Evolutionary conservation across 2,888 invertebrate species (phyloP), one percentile per base, ranked within the genome.

Genomic region (Mylabris sibirica): DNA sequence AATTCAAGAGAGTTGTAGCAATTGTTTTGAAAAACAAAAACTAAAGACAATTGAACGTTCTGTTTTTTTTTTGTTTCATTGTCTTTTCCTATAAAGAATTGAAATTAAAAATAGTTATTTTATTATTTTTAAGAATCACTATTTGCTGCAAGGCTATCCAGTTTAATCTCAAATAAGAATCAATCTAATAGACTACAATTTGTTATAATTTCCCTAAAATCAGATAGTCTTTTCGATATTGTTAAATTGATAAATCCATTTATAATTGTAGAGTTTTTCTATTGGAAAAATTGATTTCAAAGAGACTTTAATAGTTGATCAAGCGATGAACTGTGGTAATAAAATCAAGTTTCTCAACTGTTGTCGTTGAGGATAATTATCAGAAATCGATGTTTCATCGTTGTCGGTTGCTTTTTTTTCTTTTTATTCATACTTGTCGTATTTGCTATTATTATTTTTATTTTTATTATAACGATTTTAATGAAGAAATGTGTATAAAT

Each of bases 301-400:
- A 14, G 6, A 57, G 57, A 57, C 12, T 57, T 57, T 57, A 57
- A 57, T 24, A 14, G 57, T 24, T n/a, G 57, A 24, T 57, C 26
- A 57, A 57, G 26, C 57, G 6, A 57, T 6, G 26, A 57, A 57
- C 14, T 26, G 12, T 14, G 4, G 22, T 6, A 26, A 57, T 57
- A 57, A 57, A 26, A 57, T 57, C 57, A 57, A 57, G 57, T 57
- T 57, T 57, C 57, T 57, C 57, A 20, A 22, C 57, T 24, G 9
- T 49, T n/a, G 57, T 24, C 57, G 57, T 24, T 12, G 9, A 1
- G 22, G 53, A 57, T 57, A 57, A 57, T 57, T 57, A 57, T 57
- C 57, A 57, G 57, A 57, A 57, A 57, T 57, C 57, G 57, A 57
- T 57, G 57, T 22, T 24, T 24, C 57, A 57, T 57, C 57, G 57